Conservation (phyloP, 2,113 vertebrate species). For the Hippocampus barbouri region DNA sequence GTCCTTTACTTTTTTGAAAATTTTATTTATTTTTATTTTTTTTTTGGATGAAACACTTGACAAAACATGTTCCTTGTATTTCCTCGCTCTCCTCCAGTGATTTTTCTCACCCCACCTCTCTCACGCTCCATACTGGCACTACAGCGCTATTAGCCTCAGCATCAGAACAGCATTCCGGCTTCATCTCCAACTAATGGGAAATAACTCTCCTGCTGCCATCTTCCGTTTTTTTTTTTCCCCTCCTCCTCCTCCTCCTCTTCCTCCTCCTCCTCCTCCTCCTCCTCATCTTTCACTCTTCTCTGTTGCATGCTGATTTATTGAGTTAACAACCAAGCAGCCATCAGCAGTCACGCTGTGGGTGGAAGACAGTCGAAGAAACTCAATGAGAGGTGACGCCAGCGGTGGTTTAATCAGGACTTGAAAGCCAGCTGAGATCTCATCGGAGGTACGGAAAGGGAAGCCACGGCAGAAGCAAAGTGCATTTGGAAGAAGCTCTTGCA, state of each 20-base stretch:
- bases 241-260: constrained; percentile 16
- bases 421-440: constrained; percentile 33
- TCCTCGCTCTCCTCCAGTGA: constrained; percentile 12
- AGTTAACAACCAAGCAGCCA: constrained; percentile 27
- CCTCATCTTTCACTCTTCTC: constrained; percentile 18
- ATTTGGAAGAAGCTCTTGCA: not conserved
- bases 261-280: constrained; percentile 13
- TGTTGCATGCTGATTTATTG: constrained; percentile 45
- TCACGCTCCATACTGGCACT: constrained; percentile 22
- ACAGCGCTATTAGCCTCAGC: constrained; percentile 30
- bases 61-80: not conserved
- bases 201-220: constrained; percentile 46
- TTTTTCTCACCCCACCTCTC: constrained; percentile 12
- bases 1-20: too few relatives aligned
- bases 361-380: constrained; percentile 38
- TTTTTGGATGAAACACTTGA: constrained; percentile 26
- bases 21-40: too few relatives aligned
- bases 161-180: constrained; percentile 29
- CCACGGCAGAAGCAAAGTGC: not conserved
- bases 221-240: not conserved
- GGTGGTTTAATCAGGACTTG: constrained; percentile 21
- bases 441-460: constrained; percentile 17
- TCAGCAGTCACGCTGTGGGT: constrained; percentile 9
- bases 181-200: constrained; percentile 39
- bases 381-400: constrained; percentile 37